Evolutionary conservation across 1,140 invertebrate genomes (phyloP).

Genomic region (Diabrotica undecimpunctata): DNA sequence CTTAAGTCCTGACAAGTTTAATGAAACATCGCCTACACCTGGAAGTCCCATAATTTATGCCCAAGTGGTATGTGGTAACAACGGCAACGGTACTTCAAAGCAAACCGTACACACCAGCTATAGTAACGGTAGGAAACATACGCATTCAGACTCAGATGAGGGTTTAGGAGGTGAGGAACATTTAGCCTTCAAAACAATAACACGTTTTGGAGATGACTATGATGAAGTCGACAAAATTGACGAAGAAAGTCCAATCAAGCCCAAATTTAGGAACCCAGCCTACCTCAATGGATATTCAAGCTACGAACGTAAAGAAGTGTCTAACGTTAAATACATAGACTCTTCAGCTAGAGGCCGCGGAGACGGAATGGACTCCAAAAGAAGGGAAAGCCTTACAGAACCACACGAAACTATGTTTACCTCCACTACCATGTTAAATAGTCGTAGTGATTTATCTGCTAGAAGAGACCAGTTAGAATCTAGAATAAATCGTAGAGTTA

Average conservation of each 20-base stretch:
- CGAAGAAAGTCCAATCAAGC: conserved; percentile 42
- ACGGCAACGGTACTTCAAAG: conserved; percentile 45
- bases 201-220: conserved; percentile 36
- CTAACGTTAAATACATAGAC: conserved; percentile 38
- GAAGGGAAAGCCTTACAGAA: conserved; percentile 51
- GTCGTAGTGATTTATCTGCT: conserved; percentile 62
- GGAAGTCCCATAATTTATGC: conserved; percentile 65
- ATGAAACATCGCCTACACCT: conserved; percentile 48
- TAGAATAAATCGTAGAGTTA: conserved; percentile 58
- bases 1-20: conserved; percentile 38
- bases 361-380: conserved; percentile 62
- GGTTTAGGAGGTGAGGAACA: conserved; percentile 66
- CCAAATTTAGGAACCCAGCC: conserved; percentile 35
- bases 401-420: conserved; percentile 28
- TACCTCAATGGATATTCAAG: conserved; percentile 32
- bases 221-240: conserved; percentile 33
- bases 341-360: conserved; percentile 57
- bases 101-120: conserved; percentile 56
- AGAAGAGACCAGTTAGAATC: conserved; percentile 71
- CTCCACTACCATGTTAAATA: conserved; percentile 44
- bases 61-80: conserved; percentile 59
- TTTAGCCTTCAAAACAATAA: conserved; percentile 34
- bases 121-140: conserved; percentile 47
- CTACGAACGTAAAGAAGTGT: conserved; percentile 40
- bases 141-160: conserved; percentile 69